A percentile compares a stretch with the other conserved stretches of the same genome.
These are phyloP conservation scores for Drosophila asahinai DNA, from an alignment of 1,140 invertebrate genomes.

Conservation along the genomic window DNA sequence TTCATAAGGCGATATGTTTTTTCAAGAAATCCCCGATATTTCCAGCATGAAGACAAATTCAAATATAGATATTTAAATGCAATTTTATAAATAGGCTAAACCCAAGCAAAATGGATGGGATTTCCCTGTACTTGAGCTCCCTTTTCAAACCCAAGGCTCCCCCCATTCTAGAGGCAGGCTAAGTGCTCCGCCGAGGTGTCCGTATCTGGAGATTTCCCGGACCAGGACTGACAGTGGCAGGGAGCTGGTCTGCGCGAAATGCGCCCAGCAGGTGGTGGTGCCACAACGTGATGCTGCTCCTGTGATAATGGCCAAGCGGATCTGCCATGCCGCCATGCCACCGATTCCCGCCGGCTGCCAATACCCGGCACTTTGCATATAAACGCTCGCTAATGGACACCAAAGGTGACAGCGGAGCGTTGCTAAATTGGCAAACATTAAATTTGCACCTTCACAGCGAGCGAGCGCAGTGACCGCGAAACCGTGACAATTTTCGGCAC, in stretches of 20 bases:
- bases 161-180: constrained; percentile 7
- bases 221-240: constrained; percentile 38
- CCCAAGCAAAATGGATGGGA: neutral
- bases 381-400: constrained; percentile 83
- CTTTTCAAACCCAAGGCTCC: neutral
- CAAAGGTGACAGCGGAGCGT: constrained; percentile 78
- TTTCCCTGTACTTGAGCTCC: neutral
- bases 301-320: constrained; percentile 73
- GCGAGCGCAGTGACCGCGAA: constrained; percentile 40
- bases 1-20: too few relatives aligned
- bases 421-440: constrained; percentile 83
- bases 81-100: neutral
- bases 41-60: neutral
- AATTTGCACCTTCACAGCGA: constrained; percentile 80
- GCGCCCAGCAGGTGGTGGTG: constrained; percentile 75
- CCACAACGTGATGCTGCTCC: constrained; percentile 77
- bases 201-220: constrained; percentile 62
- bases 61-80: neutral
- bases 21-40: too few relatives aligned
- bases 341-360: constrained; percentile 51
- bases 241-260: constrained; percentile 32
- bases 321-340: neutral
- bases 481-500: constrained; percentile 82
- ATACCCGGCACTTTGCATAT: constrained; percentile 78
- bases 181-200: constrained; percentile 44